Evolutionary conservation across 2,113 vertebrate genomes (phyloP).

Genomic region (Petroica traversi): DNA sequence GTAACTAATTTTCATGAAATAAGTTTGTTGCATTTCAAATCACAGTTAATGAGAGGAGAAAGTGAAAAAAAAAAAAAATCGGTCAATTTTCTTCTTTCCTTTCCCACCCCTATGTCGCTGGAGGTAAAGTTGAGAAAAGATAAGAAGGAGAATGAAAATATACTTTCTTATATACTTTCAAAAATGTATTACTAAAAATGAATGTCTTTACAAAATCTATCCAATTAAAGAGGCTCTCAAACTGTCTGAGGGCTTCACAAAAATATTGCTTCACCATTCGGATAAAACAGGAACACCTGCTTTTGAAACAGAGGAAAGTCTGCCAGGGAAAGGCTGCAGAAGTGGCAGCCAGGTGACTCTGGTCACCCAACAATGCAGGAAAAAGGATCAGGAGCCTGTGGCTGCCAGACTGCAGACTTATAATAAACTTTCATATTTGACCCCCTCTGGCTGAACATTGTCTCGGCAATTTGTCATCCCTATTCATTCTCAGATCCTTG

Average conservation of each 20-base stretch:
- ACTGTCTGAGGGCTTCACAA: neutral
- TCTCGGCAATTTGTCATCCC: neutral
- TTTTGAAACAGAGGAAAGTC: neutral
- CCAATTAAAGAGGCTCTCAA: neutral
- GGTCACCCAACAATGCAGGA: fast-evolving
- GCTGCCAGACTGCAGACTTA: neutral
- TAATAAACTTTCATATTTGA: neutral
- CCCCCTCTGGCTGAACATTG: neutral
- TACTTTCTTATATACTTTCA: neutral
- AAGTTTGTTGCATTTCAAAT: neutral
- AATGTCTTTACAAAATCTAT: neutral
- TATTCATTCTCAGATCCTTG: neutral
- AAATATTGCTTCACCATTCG: neutral
- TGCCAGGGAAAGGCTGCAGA: neutral
- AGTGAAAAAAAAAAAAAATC: neutral
- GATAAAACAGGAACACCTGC: neutral
- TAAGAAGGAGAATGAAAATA: neutral
- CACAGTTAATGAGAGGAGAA: neutral
- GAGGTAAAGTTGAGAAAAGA: neutral
- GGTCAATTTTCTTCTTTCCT: neutral
- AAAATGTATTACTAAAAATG: neutral
- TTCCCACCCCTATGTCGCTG: neutral
- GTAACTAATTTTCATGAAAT: neutral
- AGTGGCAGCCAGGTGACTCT: neutral
- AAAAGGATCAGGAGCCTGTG: neutral